These are phyloP conservation scores for Harmothoe impar DNA, from an alignment of 2,888 invertebrate species.

Conservation along the genomic window DNA sequence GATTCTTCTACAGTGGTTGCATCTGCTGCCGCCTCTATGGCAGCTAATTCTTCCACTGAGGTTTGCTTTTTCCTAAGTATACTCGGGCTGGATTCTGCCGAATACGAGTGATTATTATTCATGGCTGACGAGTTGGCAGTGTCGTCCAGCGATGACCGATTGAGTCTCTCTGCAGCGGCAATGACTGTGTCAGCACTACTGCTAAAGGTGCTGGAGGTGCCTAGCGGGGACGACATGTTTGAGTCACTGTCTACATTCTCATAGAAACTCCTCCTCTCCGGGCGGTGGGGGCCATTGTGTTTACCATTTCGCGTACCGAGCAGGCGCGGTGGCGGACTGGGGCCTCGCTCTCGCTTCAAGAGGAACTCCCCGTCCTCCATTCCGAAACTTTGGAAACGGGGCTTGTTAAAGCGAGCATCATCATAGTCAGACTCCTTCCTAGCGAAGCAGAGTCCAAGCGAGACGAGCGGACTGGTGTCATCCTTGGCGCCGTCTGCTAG, in stretches of 20 bases:
- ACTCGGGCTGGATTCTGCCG: conserved; percentile 35
- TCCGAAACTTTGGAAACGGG: conserved; percentile 59
- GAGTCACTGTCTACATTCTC: conserved; percentile 57
- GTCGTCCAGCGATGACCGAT: not conserved
- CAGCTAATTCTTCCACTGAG: not conserved
- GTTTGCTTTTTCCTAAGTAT: not conserved
- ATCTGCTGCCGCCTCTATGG: not conserved
- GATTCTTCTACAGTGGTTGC: too few species aligned
- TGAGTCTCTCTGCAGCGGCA: conserved; percentile 42
- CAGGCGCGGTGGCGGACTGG: conserved; percentile 58
- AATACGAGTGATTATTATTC: not conserved
- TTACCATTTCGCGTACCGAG: not conserved
- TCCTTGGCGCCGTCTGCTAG: conserved; percentile 13
- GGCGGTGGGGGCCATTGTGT: conserved; percentile 50
- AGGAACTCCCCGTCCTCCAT: conserved; percentile 63
- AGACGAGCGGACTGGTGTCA: conserved; percentile 7
- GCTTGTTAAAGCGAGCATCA: conserved; percentile 58
- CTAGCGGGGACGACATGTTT: conserved; percentile 60
- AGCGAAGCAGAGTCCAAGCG: not conserved
- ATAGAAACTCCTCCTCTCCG: conserved; percentile 60
- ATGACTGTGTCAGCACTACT: conserved; percentile 54
- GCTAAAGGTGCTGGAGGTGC: conserved; percentile 56
- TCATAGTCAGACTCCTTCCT: conserved; percentile 50
- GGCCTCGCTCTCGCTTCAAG: conserved; percentile 46
- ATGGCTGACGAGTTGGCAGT: not conserved